Conservation (phyloP, 2,113 vertebrate genomes). For the Marmota monax region DNA sequence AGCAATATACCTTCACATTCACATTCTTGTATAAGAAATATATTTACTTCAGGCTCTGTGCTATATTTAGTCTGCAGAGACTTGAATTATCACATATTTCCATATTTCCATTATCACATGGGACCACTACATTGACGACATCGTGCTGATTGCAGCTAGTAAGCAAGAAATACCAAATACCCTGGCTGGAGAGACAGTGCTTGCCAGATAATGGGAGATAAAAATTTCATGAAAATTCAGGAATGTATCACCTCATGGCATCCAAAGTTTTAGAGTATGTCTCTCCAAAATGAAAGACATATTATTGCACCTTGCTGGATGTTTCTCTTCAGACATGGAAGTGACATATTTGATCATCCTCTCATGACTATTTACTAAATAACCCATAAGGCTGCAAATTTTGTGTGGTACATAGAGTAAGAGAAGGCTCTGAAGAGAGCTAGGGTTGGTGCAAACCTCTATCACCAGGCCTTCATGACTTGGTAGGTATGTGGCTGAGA, state of each 20-base stretch:
- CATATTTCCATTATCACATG: background rate
- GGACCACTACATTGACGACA: background rate
- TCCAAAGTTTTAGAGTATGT: background rate
- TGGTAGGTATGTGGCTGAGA: background rate
- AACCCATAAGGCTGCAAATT: background rate
- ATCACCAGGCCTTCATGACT: background rate
- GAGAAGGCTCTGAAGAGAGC: background rate
- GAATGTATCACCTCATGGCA: background rate
- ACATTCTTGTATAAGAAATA: background rate
- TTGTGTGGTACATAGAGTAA: background rate
- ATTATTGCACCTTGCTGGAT: background rate
- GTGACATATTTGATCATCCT: background rate
- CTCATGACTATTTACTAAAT: background rate
- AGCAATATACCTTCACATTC: background rate
- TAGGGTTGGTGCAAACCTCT: background rate
- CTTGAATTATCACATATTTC: background rate
- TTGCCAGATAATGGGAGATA: background rate
- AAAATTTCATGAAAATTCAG: background rate
- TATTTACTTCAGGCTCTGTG: background rate
- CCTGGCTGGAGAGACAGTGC: background rate
- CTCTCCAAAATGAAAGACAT: background rate
- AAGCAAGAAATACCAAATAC: background rate
- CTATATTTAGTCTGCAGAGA: background rate
- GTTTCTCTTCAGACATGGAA: background rate
- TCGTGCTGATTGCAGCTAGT: background rate